Conservation (phyloP, 2,888 invertebrate species). For the Euzetes globulus region DNA sequence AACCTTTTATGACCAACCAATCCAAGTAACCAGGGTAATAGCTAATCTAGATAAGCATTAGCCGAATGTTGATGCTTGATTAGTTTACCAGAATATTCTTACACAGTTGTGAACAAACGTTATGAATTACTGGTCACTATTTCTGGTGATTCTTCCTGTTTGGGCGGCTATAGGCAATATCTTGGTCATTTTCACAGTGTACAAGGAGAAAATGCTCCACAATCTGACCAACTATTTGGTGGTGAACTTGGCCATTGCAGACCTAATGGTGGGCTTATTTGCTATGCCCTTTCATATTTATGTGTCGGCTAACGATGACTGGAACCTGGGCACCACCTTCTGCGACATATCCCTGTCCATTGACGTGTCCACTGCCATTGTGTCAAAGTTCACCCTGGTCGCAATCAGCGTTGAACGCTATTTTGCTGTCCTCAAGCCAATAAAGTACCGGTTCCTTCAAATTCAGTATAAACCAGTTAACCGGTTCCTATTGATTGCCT, state of each 20-base stretch:
- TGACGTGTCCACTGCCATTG: neutral
- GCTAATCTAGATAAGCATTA: too few relatives aligned
- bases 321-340: neutral
- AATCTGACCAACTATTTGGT: neutral
- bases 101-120: neutral
- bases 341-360: neutral
- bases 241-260: neutral
- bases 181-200: neutral
- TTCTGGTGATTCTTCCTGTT: neutral
- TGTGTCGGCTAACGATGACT: neutral
- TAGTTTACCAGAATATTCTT: too few relatives aligned
- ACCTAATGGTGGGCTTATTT: neutral
- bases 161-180: neutral
- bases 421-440: neutral
- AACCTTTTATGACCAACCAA: too few relatives aligned
- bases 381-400: neutral
- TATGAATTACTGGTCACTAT: neutral
- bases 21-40: too few relatives aligned
- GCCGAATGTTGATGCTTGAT: too few relatives aligned
- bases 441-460: neutral
- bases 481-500: neutral
- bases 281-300: neutral
- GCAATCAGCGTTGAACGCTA: neutral
- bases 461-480: neutral
- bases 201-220: neutral